Base-by-base conservation (phyloP, 2,113 vertebrate species). In the Mus spicilegus region DNA sequence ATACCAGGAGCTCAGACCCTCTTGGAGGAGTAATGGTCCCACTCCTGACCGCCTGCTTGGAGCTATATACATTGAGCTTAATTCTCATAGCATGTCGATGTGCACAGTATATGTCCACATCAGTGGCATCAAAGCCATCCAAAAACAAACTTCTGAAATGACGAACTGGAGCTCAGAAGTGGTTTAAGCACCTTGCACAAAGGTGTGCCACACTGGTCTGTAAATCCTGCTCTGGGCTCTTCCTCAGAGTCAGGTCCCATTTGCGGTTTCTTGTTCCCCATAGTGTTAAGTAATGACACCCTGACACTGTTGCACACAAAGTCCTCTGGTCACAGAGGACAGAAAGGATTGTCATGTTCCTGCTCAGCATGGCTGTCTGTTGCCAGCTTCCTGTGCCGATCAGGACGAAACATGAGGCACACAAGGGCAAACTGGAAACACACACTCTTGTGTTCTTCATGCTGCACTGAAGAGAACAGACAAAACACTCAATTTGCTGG, bases 361-460 rank as follows among this genome's bases (percentile, higher is more conserved):
- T 65, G 28, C 10, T 42, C 22, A 0, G 20, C 20, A 77, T 8
- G 19, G 22, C 28, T 73, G 58, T 13, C 76, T 88, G 69, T 85
- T 76, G n/a, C 94, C 80, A 20, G 80, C 84, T 91, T 93, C 78
- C 69, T 61, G 77, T 69, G 61, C 63, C n/a, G 58, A 82, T 77
- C 39, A 67, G 36, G 51, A 42, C 58, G 49, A 61, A 54, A 13
- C 8, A n/a, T 14, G 1, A 30, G 49, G 42, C 49, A 33, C 33
- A 13, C 54, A 7, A 39, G 70, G 33, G 22, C 67, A 86, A 76
- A 28, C n/a, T 0, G 42, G 84, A 78, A 90, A 67, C 0, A 10
- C 30, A 63, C 8, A 20, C 16, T 17, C 16, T 20, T 20, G 30
- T 33, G 22, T 20, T 14, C 28, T 20, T 3, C 4, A 19, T 20